Base-by-base conservation (phyloP, 2,113 vertebrate genomes). In the Capreolus pygargus region DNA sequence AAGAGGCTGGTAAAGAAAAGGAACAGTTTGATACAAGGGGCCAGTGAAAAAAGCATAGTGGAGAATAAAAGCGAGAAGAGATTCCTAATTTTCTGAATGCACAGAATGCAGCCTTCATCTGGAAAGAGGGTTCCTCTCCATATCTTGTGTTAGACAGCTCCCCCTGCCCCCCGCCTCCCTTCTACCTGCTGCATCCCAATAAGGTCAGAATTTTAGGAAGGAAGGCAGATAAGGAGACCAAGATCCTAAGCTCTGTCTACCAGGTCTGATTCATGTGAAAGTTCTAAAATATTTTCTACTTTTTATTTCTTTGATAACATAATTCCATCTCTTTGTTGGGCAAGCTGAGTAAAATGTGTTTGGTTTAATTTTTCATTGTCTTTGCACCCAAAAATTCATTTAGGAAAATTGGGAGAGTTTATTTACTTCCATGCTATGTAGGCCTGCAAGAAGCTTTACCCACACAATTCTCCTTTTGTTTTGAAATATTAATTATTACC, bases 401-500 rank as follows among this genome's bases (percentile, higher is more conserved):
- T 57, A 61, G 19, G 4, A 33, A 88, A 79, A 81, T 79, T n/a
- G 84, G 14, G 76, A 70, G 67, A 76, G 27, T 81, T 91, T 86
- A 79, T 95, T 89, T 94, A 57, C 15, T 33, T 28, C 2, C 6
- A 4, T 47, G 16, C 5, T 36, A 55, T n/a, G 1, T 23, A 87
- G 28, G 8, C 43, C 52, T 93, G 10, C 3, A 30, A 60, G 21
- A 64, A 21, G 1, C 21, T 89, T 43, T 70, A 78, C 15, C 30
- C 50, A 84, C 28, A 87, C 10, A 43, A 12, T 58, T 27, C 4
- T 87, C 6, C 25, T 83, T 96, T 95, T 95, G 45, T 76, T 61
- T 94, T 84, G 78, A 89, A 90, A 94, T 85, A 74, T 55, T 88
- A 58, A 39, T 74, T 64, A 91, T 97, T 54, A 33, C n/a, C 23